Percentiles rank a stretch among this genome's conserved stretches.
Conservation (phyloP, 2,888 invertebrate genomes). For the Cerastoderma edule region DNA sequence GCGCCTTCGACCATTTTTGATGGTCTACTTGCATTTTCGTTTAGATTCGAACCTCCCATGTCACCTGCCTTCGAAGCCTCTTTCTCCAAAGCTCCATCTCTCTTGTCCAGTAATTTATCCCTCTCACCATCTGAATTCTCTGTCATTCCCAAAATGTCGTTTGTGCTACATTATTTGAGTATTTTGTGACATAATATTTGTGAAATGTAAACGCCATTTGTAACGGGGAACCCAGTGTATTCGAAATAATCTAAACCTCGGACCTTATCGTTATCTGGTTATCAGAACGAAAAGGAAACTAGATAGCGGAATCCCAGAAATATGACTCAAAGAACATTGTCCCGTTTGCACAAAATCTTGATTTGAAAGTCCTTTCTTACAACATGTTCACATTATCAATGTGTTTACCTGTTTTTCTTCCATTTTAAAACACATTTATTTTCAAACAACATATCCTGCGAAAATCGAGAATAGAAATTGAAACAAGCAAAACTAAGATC, state of each 20-base stretch:
- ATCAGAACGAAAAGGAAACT: too few relatives aligned
- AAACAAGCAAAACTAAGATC: too few relatives aligned
- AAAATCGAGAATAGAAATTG: too few relatives aligned
- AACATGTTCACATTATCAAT: too few relatives aligned
- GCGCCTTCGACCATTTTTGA: constrained; percentile 60
- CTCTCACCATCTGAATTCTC: constrained; percentile 71
- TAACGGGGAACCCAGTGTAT: constrained; percentile 22
- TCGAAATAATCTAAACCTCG: too few relatives aligned
- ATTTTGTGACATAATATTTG: constrained; percentile 7
- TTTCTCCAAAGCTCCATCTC: constrained; percentile 60
- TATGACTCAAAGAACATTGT: too few relatives aligned
- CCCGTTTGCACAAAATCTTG: too few relatives aligned
- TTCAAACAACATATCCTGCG: too few relatives aligned
- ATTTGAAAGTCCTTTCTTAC: too few relatives aligned
- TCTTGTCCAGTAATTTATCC: constrained; percentile 68
- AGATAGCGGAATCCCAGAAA: too few relatives aligned
- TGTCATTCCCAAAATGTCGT: constrained; percentile 67
- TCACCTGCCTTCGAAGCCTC: constrained; percentile 48
- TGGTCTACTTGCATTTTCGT: constrained; percentile 71
- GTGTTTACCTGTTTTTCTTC: too few relatives aligned
- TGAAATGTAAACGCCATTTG: constrained; percentile 21
- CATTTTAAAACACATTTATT: too few relatives aligned
- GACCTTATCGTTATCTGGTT: background rate
- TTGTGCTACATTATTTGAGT: constrained; percentile 34
- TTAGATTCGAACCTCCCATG: constrained; percentile 66